phyloP scores from a whole-genome alignment of 2,113 vertebrate species.

The Mustela nigripes region DNA sequence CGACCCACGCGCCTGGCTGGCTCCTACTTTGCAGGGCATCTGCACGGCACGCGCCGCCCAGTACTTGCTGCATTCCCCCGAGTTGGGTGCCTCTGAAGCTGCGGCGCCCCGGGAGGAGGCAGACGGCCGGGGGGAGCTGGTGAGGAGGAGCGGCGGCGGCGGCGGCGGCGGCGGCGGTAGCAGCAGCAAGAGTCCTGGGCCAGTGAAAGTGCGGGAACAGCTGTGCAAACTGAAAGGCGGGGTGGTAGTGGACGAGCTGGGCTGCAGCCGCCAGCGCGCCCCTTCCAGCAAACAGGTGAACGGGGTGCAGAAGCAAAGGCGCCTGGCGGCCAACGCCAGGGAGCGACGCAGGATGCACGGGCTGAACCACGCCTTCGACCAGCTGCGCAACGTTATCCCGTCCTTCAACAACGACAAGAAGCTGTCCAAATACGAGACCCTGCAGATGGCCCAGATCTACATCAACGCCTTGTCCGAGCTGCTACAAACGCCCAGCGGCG shows the following conservation, averaged over 20 bases:
- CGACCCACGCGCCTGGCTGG: slow-evolving; percentile 94
- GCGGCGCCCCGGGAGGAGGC: slow-evolving; percentile 79
- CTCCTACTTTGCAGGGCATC: slow-evolving; percentile 90
- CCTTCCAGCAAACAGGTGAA: slow-evolving; percentile 88
- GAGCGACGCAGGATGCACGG: slow-evolving; percentile 97
- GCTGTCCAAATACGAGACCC: slow-evolving; percentile 98
- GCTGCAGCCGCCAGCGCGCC: slow-evolving; percentile 87
- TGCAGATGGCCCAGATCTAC: slow-evolving; percentile 99
- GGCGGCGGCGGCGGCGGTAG: slow-evolving; percentile 67
- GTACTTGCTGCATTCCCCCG: slow-evolving; percentile 90
- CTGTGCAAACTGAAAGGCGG: slow-evolving; percentile 78
- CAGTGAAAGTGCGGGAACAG: slow-evolving; percentile 79
- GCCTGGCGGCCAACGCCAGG: slow-evolving; percentile 95
- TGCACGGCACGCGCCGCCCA: slow-evolving; percentile 91
- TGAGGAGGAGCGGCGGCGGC: slow-evolving; percentile 82
- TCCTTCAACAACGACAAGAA: slow-evolving; percentile 98
- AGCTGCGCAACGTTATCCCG: slow-evolving; percentile 97
- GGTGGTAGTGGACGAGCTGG: slow-evolving; percentile 70
- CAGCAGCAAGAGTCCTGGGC: slow-evolving; percentile 61
- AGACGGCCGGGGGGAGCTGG: slow-evolving; percentile 81
- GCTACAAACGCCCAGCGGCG: slow-evolving; percentile 85
- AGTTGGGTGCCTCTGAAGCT: slow-evolving; percentile 86
- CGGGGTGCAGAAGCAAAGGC: slow-evolving; percentile 93
- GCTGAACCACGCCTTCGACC: slow-evolving; percentile 97
- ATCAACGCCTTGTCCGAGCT: slow-evolving; percentile 97